Percentiles rank a stretch among this genome's conserved stretches.
phyloP scores from a whole-genome alignment of 2,797 vertebrate species.

The Parauchenoglanis ngamensis region DNA sequence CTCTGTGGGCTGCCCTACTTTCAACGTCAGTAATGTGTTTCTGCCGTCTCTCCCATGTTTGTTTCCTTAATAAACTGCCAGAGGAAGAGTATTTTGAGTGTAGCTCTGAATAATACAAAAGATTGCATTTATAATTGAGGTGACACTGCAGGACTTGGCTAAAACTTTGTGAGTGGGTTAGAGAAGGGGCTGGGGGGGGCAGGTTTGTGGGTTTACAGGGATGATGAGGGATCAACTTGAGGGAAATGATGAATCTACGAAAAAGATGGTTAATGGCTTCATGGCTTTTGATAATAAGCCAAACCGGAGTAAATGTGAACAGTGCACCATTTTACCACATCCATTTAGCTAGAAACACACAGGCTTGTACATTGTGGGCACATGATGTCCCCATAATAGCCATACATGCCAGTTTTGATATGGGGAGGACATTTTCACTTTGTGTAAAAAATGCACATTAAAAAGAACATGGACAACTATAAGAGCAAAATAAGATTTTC shows the following conservation, averaged over 20 bases:
- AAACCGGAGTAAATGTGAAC: neutral
- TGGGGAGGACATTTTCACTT: neutral
- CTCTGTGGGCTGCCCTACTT: slow-evolving; percentile 52
- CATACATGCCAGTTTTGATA: neutral
- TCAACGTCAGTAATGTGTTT: slow-evolving; percentile 10
- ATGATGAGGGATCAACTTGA: neutral
- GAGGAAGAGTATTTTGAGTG: slow-evolving; percentile 44
- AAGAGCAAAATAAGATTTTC: neutral
- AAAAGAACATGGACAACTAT: neutral
- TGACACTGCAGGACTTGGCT: slow-evolving; percentile 1
- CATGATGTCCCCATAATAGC: neutral
- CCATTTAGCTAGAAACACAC: neutral
- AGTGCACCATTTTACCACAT: neutral
- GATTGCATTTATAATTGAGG: slow-evolving; percentile 55
- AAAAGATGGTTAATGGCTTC: neutral
- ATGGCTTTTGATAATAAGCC: neutral
- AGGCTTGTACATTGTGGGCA: neutral
- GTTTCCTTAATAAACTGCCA: slow-evolving; percentile 36
- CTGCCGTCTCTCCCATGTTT: neutral
- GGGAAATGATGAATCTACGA: neutral
- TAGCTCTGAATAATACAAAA: slow-evolving; percentile 54
- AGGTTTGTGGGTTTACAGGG: neutral
- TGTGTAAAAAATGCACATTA: neutral
- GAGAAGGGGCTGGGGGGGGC: neutral
- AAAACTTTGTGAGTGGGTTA: neutral